A percentile compares a stretch with the other conserved stretches of the same genome.
Evolutionary conservation across 2,113 vertebrate species (phyloP).

Genomic region (Lepidiolamprologus cunningtoni): DNA sequence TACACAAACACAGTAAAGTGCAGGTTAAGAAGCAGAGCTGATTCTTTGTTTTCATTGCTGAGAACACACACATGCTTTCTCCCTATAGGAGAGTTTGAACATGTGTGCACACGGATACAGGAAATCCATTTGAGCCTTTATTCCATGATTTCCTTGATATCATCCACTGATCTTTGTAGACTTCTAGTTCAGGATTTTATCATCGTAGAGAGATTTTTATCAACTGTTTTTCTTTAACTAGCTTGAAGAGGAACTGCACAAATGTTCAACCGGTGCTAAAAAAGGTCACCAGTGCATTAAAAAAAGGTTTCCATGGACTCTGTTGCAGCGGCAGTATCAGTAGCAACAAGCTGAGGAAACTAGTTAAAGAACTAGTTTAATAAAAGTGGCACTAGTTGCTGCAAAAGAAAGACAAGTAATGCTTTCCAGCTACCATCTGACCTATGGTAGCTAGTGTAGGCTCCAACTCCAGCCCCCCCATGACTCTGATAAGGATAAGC

Average conservation of each 20-base stretch:
- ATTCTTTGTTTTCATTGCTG: not conserved
- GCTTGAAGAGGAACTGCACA: not conserved
- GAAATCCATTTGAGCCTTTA: not conserved
- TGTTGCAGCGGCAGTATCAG: not conserved
- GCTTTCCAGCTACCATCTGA: not conserved
- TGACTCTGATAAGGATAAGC: not conserved
- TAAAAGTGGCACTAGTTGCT: not conserved
- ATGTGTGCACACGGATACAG: not conserved
- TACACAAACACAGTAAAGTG: not conserved
- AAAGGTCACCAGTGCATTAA: not conserved
- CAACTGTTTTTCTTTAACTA: not conserved
- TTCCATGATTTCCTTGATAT: not conserved
- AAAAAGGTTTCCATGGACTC: not conserved
- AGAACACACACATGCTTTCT: not conserved
- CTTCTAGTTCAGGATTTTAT: not conserved
- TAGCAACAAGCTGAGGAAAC: not conserved
- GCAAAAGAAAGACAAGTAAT: not conserved
- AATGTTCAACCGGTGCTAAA: not conserved
- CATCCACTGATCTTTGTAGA: not conserved
- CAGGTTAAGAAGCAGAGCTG: not conserved
- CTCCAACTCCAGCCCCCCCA: not conserved
- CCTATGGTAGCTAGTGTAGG: rapidly evolving
- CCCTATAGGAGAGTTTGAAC: not conserved
- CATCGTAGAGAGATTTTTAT: not conserved
- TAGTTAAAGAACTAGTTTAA: not conserved